Conservation (phyloP, 2,113 vertebrate genomes). For the Cyprinodon brontotheroides region DNA sequence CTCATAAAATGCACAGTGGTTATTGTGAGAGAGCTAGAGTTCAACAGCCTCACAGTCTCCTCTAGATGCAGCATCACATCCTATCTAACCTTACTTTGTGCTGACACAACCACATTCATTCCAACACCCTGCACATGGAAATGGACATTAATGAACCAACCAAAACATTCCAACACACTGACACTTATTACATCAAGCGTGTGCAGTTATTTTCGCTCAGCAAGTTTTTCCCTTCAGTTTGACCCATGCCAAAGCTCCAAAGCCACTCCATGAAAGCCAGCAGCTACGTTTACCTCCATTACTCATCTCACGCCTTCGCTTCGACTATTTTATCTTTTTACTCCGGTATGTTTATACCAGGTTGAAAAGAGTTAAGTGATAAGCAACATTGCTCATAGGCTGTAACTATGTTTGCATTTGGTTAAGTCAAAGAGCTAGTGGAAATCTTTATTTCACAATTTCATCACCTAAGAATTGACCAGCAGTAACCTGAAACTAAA, state of each 20-base stretch:
- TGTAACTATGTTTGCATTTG: slow-evolving; percentile 36
- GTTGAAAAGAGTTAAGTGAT: slow-evolving; percentile 48
- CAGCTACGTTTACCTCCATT: slow-evolving; percentile 78
- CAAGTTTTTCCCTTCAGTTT: slow-evolving; percentile 52
- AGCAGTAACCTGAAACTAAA: slow-evolving; percentile 46
- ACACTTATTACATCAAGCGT: slow-evolving; percentile 65
- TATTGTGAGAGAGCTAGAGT: slow-evolving; percentile 10
- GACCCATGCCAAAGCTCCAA: slow-evolving; percentile 60
- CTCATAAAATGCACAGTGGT: slow-evolving; percentile 16
- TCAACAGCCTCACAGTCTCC: slow-evolving; percentile 35
- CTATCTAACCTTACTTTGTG: slow-evolving; percentile 52
- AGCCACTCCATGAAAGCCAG: slow-evolving; percentile 67
- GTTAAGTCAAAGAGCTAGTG: slow-evolving; percentile 54
- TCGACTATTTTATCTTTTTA: slow-evolving; percentile 45
- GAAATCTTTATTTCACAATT: slow-evolving; percentile 77
- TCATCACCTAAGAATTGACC: slow-evolving; percentile 60
- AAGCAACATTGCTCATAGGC: slow-evolving; percentile 38
- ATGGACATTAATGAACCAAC: slow-evolving; percentile 51
- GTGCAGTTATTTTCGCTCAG: slow-evolving; percentile 56
- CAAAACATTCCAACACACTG: slow-evolving; percentile 65
- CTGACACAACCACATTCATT: slow-evolving; percentile 58
- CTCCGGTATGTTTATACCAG: slow-evolving; percentile 48
- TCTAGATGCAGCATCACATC: slow-evolving; percentile 38
- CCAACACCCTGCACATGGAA: slow-evolving; percentile 40
- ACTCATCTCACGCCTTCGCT: slow-evolving; percentile 63